Evolutionary conservation across 2,113 vertebrate genomes (phyloP), one percentile per base, ranked within the genome.

Genomic region (Syngnathoides biaculeatus): DNA sequence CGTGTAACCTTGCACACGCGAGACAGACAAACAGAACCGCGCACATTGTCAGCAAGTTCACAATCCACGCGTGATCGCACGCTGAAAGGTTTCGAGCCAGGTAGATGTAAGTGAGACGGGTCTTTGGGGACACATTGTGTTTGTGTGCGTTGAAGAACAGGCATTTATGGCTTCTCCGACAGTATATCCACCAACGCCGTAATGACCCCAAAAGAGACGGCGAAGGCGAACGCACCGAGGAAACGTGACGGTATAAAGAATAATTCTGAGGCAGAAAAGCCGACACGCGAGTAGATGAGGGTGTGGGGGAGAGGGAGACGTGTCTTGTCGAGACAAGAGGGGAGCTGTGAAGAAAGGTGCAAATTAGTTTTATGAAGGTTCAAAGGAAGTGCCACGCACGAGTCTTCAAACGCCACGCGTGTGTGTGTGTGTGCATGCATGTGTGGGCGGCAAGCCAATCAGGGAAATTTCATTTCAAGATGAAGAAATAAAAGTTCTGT

Each of bases 361-460:
- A 86, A 89, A 89, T 88, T 69, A 82, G 79, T 80, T 71, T 83
- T 74, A 39, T 43, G 63, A 79, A 15, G 70, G 74, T 81, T 89
- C 79, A 80, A 84, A 82, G 76, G 64, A 73, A 65, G 74, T 74
- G 75, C 68, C 79, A 65, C 60, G 76, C 42, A 72, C 72, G 74
- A 82, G 66, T 84, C 64, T 68, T 74, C 63, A 74, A 83, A 69
- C 48, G 50, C 63, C 26, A 19, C 53, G 64, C 61, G 24, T 65
- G 79, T n/a, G 72, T 22, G 50, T 55, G 67, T 30, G 47, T 61
- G 67, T 26, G 52, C 50, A 67, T 47, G 55, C 52, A 65, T 64
- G 22, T 68, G 79, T 42, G 73, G 60, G 72, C 45, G 56, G 74
- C 27, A 69, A 78, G 73, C 45, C 65, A 78, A 82, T 84, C 67